Percentiles rank a stretch among this genome's conserved stretches.
Conservation (phyloP, 2,113 vertebrate species). For the Indri indri region DNA sequence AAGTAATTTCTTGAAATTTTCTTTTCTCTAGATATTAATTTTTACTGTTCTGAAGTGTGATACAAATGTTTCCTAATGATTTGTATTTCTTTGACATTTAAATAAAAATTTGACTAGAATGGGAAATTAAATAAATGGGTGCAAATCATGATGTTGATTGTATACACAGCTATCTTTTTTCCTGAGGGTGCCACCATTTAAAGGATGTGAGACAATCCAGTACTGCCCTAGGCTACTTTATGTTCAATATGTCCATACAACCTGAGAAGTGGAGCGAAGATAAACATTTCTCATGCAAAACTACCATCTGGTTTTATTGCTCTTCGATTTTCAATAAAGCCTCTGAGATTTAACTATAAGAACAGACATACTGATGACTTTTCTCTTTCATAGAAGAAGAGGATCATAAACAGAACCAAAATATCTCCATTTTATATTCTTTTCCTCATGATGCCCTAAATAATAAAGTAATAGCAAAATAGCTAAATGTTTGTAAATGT, state of each 20-base stretch:
- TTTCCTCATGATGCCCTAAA: not conserved
- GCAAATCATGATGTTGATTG: not conserved
- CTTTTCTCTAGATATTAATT: not conserved
- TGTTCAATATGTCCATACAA: not conserved
- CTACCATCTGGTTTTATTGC: slow-evolving; percentile 55
- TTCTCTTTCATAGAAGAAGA: not conserved
- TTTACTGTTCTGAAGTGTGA: not conserved
- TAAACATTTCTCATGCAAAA: slow-evolving; percentile 56
- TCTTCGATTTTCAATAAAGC: slow-evolving; percentile 53
- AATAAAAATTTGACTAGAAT: not conserved
- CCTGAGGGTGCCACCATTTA: not conserved
- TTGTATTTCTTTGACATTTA: slow-evolving; percentile 24
- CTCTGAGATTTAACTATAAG: slow-evolving; percentile 51
- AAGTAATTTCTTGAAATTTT: not conserved
- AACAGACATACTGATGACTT: slow-evolving; percentile 18
- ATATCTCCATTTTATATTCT: not conserved
- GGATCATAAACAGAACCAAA: slow-evolving; percentile 52
- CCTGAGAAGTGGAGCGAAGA: slow-evolving; percentile 4
- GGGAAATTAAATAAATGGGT: not conserved
- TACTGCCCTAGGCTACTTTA: not conserved
- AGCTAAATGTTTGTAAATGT: slow-evolving; percentile 31
- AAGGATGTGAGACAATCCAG: not conserved
- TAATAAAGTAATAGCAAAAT: slow-evolving; percentile 36
- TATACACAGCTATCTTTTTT: not conserved
- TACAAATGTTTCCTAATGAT: not conserved